phyloP scores from a whole-genome alignment of 1,140 invertebrate species.

The Gryllus bimaculatus region DNA sequence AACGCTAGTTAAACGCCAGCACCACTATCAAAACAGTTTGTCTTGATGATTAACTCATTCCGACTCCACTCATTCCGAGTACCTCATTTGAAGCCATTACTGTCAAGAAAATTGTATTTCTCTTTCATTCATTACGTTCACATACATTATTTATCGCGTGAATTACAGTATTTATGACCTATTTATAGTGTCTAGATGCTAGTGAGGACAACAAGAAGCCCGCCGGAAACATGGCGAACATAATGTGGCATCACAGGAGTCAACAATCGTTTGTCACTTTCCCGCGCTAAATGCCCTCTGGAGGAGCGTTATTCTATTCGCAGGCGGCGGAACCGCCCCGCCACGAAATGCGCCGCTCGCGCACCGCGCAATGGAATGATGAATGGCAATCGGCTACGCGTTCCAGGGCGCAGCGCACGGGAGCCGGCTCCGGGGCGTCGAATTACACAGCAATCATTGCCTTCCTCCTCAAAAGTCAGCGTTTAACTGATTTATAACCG shows the following conservation, averaged over 20 bases:
- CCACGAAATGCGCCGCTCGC: not conserved
- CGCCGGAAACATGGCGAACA: not conserved
- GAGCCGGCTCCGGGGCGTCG: not conserved
- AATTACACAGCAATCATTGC: not conserved
- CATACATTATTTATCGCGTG: too few species aligned
- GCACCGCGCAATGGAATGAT: not conserved
- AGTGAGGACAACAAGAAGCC: too few species aligned
- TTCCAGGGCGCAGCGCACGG: not conserved
- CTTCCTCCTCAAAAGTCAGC: not conserved
- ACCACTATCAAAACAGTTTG: too few species aligned
- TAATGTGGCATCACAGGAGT: not conserved
- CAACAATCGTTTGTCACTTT: not conserved
- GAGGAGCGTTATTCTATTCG: not conserved
- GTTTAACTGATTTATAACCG: conserved; percentile 1
- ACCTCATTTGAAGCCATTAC: too few species aligned
- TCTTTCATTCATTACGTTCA: too few species aligned
- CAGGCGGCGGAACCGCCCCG: too few species aligned
- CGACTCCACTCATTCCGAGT: too few species aligned
- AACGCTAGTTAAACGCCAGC: too few species aligned
- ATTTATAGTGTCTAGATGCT: too few species aligned
- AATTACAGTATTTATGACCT: too few species aligned
- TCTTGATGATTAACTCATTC: too few species aligned
- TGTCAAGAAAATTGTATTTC: too few species aligned
- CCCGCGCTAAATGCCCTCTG: not conserved
- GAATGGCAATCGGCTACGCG: not conserved